Percentiles rank a stretch among this genome's conserved stretches.
Evolutionary conservation across 2,888 invertebrate species (phyloP).

Genomic region (Andricus quercusramuli): DNA sequence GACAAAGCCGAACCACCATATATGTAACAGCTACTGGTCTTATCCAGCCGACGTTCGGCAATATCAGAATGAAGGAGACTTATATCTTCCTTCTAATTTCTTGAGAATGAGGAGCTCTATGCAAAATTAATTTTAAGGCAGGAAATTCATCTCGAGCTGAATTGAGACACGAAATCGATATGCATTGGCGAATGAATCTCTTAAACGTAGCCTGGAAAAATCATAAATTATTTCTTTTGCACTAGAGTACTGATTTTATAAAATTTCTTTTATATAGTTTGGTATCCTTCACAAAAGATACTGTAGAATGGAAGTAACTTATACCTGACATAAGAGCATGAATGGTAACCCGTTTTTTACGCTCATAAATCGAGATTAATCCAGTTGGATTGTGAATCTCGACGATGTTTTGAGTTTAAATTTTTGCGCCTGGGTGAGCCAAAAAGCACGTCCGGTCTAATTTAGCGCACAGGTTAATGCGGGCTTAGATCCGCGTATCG

Average conservation of each 20-base stretch:
- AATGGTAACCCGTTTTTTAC: constrained; percentile 43
- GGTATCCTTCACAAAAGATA: neutral
- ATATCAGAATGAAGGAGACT: constrained; percentile 68
- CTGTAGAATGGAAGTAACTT: neutral
- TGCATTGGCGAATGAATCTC: neutral
- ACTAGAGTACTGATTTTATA: neutral
- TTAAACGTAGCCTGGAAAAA: neutral
- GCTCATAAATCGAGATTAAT: constrained; percentile 49
- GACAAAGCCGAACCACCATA: constrained; percentile 63
- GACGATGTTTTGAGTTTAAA: constrained; percentile 64
- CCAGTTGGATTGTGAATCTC: constrained; percentile 53
- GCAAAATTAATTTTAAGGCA: constrained; percentile 5
- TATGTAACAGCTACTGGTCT: constrained; percentile 55
- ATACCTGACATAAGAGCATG: neutral
- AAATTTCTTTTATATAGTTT: neutral
- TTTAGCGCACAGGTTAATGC: constrained; percentile 67
- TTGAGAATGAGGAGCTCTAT: constrained; percentile 21
- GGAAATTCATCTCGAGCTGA: neutral
- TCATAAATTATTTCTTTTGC: neutral
- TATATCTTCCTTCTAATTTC: constrained; percentile 36
- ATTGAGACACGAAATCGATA: neutral
- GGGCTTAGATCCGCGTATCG: constrained; percentile 44
- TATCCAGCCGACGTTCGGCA: constrained; percentile 67
- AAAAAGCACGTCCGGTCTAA: constrained; percentile 66
- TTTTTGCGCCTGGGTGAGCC: constrained; percentile 63